Evolutionary conservation across 2,113 vertebrate species (phyloP), one percentile per base, ranked within the genome.

Genomic region (Salvelinus alpinus): DNA sequence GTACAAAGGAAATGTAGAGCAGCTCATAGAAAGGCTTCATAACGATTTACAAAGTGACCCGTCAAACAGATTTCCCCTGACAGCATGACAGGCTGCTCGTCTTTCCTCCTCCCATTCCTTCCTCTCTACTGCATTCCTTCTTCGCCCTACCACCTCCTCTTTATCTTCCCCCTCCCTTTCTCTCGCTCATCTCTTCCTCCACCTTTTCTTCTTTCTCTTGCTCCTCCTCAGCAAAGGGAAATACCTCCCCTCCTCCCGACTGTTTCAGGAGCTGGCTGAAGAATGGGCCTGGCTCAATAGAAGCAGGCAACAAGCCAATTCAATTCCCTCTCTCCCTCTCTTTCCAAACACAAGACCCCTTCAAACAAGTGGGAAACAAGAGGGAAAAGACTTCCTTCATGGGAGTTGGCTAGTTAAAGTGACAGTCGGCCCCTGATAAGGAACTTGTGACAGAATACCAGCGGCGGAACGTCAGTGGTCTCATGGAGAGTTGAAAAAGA

Each of bases 21-120:
- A 82, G 82, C 82, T 79, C 75, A 94, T 95, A 96, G 95, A 92
- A 95, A 95, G 90, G 94, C 92, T 95, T 94, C 90, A 85, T 96
- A 96, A 97, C 95, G 94, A 96, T 96, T 98, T 96, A 95, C 93
- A 93, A 95, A 97, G 94, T 93, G 94, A 95, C 95, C 94, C 94
- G 94, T 91, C 94, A 95, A 96, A 95, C 85, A 96, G 95, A 96
- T 97, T 95, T 94, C 94, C 89, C 79, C 85, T 86, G 93, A 95
- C 94, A 95, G 93, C 88, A 89, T 95, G 93, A 96, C 95, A 96
- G 91, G 85, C 88, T 16, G 3, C 48, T n/a, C 25, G 7, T 12
- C 8, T 24, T 71, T 12, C 48, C 48, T 54, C 48, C 47, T 51
- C 9, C 29, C 12, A 2, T 8, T 12, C 65, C 25, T 6, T 11